These are phyloP conservation scores for Pollimyrus isidori DNA, from an alignment of 2,113 vertebrate species.

Conservation along the genomic window DNA sequence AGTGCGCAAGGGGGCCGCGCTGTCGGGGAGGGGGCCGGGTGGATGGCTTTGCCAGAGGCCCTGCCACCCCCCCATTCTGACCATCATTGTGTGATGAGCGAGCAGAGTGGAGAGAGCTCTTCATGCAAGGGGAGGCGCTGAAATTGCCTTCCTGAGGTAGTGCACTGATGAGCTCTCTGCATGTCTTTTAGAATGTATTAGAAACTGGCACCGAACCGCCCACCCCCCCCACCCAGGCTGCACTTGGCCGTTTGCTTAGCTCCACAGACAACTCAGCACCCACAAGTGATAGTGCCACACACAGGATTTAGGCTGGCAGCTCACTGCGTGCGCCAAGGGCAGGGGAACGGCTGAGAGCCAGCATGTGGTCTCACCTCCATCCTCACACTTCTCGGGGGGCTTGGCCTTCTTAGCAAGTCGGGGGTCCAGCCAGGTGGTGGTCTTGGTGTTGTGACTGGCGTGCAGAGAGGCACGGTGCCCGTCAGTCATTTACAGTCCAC, in stretches of 20 bases:
- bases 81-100: conserved; percentile 34
- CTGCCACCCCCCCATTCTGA: background rate
- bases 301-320: background rate
- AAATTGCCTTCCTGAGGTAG: conserved; percentile 50
- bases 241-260: conserved; percentile 26
- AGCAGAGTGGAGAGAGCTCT: conserved; percentile 37
- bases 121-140: conserved; percentile 41
- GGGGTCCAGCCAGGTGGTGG: conserved; percentile 96
- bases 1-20: background rate
- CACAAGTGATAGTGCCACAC: background rate
- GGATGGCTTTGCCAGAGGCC: conserved; percentile 2
- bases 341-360: background rate
- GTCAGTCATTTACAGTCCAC: background rate
- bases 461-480: conserved; percentile 23
- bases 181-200: conserved; percentile 46
- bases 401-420: conserved; percentile 96
- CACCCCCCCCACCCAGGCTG: background rate
- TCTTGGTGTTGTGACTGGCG: conserved; percentile 91
- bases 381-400: conserved; percentile 92
- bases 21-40: background rate
- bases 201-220: conserved; percentile 20
- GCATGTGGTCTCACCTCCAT: conserved; percentile 73
- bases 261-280: background rate
- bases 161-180: conserved; percentile 44
- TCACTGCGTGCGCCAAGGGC: no score